phyloP scores from a whole-genome alignment of 2,113 vertebrate species.

The Raphicerus campestris region DNA sequence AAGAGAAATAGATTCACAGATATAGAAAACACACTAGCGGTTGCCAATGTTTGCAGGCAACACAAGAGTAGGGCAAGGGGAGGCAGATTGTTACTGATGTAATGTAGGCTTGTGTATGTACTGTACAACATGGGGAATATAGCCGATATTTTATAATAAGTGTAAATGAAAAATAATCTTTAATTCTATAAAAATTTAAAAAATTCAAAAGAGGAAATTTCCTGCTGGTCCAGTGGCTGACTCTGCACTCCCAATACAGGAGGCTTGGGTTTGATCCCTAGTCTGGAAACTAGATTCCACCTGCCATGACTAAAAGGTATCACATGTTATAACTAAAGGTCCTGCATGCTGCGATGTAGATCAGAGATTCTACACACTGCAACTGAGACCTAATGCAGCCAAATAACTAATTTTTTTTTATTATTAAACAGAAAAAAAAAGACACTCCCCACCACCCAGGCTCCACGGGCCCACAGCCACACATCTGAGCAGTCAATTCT shows the following conservation, averaged over 20 bases:
- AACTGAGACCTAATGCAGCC: neutral
- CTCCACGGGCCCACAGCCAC: rapidly evolving
- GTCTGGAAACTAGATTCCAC: neutral
- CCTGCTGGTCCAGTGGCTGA: neutral
- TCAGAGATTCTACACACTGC: neutral
- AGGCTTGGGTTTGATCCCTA: neutral
- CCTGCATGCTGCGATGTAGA: neutral
- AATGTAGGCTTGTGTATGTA: neutral
- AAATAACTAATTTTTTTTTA: neutral
- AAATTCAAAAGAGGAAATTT: neutral
- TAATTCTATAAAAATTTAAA: neutral
- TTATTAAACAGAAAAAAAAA: neutral
- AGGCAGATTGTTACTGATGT: neutral
- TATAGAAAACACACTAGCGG: neutral
- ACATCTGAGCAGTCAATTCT: neutral
- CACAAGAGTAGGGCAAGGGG: neutral
- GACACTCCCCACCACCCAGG: neutral
- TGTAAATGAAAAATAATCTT: neutral
- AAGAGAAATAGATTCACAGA: neutral
- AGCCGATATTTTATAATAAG: neutral
- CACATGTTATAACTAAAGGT: neutral
- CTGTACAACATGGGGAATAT: neutral
- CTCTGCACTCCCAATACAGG: neutral
- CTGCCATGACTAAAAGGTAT: neutral
- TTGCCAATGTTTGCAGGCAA: rapidly evolving